A percentile compares a stretch with the other conserved stretches of the same genome.
Evolutionary conservation across 2,797 vertebrate genomes (phyloP).

Genomic region (Sitta carolinensis): DNA sequence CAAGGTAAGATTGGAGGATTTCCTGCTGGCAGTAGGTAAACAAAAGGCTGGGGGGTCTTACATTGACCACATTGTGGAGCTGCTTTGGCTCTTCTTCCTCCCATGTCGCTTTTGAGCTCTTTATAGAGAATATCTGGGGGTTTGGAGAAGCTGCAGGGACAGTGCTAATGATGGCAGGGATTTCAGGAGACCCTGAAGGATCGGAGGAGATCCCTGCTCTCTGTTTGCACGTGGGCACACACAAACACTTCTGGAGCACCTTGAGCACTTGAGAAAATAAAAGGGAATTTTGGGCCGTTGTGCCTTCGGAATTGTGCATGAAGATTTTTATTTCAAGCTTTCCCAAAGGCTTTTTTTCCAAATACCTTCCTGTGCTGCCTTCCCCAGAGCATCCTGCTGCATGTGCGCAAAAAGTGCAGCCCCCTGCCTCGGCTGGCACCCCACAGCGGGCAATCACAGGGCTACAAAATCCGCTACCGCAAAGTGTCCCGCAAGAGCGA

Average conservation of each 20-base stretch:
- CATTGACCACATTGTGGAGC: neutral
- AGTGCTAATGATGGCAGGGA: neutral
- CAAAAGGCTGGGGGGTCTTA: neutral
- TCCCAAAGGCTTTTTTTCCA: neutral
- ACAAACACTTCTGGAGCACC: neutral
- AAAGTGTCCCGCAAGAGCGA: constrained; percentile 93
- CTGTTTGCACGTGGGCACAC: neutral
- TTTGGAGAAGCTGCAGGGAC: neutral
- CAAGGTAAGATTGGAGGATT: constrained; percentile 83
- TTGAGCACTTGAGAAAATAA: neutral
- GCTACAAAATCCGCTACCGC: constrained; percentile 95
- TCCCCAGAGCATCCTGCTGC: constrained; percentile 88
- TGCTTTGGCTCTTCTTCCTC: neutral
- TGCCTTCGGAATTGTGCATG: neutral
- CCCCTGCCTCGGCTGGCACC: constrained; percentile 84
- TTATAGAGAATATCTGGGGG: neutral
- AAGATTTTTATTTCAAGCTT: neutral
- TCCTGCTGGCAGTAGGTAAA: neutral
- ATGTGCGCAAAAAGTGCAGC: too few species aligned
- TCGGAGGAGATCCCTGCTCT: neutral
- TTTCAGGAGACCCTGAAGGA: neutral
- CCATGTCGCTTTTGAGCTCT: neutral
- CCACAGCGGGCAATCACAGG: constrained; percentile 92
- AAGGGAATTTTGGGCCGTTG: neutral
- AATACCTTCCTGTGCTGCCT: neutral